phyloP scores from a whole-genome alignment of 2,113 vertebrate species.

The Antennarius striatus region DNA sequence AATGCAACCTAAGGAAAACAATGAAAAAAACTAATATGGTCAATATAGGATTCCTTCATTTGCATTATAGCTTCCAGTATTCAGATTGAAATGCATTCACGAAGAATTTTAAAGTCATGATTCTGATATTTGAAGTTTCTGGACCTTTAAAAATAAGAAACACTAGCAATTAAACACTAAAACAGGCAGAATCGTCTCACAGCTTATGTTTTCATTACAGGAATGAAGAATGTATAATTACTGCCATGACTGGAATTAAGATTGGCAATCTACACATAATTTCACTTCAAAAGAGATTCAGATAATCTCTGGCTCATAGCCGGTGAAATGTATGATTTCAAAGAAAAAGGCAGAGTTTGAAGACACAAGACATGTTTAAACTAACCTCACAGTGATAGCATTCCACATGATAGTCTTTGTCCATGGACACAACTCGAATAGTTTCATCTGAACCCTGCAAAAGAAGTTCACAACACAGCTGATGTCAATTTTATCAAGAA shows the following conservation, averaged over 20 bases:
- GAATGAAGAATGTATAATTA: slow-evolving; percentile 46
- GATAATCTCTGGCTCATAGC: slow-evolving; percentile 17
- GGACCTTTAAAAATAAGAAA: background rate
- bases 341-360: background rate
- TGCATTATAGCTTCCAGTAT: background rate
- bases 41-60: background rate
- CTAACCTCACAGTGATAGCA: slow-evolving; percentile 96
- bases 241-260: slow-evolving; percentile 56
- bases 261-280: slow-evolving; percentile 35
- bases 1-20: background rate
- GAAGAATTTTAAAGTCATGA: background rate
- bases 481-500: slow-evolving; percentile 7
- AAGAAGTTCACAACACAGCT: slow-evolving; percentile 7
- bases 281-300: slow-evolving; percentile 52
- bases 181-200: slow-evolving; percentile 13
- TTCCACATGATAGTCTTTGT: slow-evolving; percentile 95
- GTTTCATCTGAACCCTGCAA: slow-evolving; percentile 96
- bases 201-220: slow-evolving; percentile 20
- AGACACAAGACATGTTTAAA: background rate
- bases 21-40: background rate
- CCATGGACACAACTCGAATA: slow-evolving; percentile 96
- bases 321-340: slow-evolving; percentile 10
- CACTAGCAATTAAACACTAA: background rate
- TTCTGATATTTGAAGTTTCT: background rate
- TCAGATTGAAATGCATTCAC: slow-evolving; percentile 1